Evolutionary conservation across 2,113 vertebrate genomes (phyloP).

Genomic region (Scomber japonicus): DNA sequence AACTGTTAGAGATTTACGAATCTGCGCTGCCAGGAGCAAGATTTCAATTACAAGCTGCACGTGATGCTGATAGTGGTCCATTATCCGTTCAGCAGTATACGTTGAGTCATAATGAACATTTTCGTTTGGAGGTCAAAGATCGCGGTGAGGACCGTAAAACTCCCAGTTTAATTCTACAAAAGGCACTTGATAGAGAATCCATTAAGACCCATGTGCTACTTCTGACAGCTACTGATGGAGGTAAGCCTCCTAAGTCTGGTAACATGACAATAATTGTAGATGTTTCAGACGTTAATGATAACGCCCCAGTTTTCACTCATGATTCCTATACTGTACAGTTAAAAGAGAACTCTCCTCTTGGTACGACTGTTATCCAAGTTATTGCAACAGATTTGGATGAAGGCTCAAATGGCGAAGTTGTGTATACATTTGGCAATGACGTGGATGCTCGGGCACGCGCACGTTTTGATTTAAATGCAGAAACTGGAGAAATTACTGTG

Average conservation of each 20-base stretch:
- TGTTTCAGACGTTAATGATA: constrained; percentile 81
- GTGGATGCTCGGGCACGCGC: constrained; percentile 55
- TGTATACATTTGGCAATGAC: constrained; percentile 69
- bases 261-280: constrained; percentile 68
- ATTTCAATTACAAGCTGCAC: constrained; percentile 62
- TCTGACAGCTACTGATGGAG: constrained; percentile 79
- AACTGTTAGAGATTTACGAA: constrained; percentile 72
- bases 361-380: constrained; percentile 68
- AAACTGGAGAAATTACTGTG: constrained; percentile 71
- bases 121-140: constrained; percentile 75
- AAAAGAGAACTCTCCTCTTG: constrained; percentile 66
- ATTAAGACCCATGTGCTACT: constrained; percentile 55
- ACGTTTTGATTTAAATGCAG: constrained; percentile 65
- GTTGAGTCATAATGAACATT: constrained; percentile 70
- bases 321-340: constrained; percentile 57
- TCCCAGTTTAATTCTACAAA: constrained; percentile 76
- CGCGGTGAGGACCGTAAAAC: constrained; percentile 68
- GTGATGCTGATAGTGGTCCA: constrained; percentile 66
- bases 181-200: constrained; percentile 76
- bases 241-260: constrained; percentile 70
- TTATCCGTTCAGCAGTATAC: constrained; percentile 77
- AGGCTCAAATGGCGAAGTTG: constrained; percentile 69
- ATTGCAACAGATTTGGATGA: constrained; percentile 78
- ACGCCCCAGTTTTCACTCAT: constrained; percentile 77
- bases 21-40: constrained; percentile 57